Conservation (phyloP, 1,140 invertebrate species). For the Panonychus citri region DNA sequence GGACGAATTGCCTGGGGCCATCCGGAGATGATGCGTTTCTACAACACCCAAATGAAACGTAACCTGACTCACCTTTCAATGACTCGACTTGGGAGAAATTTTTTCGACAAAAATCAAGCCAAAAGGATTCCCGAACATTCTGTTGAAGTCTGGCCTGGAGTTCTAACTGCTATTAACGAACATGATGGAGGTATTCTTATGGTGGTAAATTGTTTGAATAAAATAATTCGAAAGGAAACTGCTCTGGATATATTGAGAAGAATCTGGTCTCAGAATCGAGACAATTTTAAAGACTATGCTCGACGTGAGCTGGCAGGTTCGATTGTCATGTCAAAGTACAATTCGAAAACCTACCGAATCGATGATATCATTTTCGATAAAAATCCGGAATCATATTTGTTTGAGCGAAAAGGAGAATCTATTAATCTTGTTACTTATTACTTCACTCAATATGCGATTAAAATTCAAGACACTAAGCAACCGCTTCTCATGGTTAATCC, state of each 20-base stretch:
- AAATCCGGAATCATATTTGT: conserved; percentile 19
- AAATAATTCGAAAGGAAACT: conserved; percentile 35
- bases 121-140: background rate
- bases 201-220: conserved; percentile 47
- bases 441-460: conserved; percentile 19
- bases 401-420: conserved; percentile 18
- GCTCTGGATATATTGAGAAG: conserved; percentile 7
- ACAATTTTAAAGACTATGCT: conserved; percentile 2
- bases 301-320: conserved; percentile 13
- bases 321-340: conserved; percentile 25
- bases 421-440: conserved; percentile 22
- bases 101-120: background rate
- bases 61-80: background rate
- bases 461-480: conserved; percentile 19
- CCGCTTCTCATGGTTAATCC: conserved; percentile 18
- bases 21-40: conserved; percentile 5
- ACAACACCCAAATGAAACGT: conserved; percentile 3
- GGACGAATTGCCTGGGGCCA: background rate
- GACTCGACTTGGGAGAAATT: conserved; percentile 1
- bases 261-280: background rate
- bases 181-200: conserved; percentile 43
- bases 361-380: conserved; percentile 26
- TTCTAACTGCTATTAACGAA: conserved; percentile 46
- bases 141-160: conserved; percentile 21
- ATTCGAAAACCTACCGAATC: conserved; percentile 27